Conservation (phyloP, 2,113 vertebrate species). For the Oreotragus oreotragus region DNA sequence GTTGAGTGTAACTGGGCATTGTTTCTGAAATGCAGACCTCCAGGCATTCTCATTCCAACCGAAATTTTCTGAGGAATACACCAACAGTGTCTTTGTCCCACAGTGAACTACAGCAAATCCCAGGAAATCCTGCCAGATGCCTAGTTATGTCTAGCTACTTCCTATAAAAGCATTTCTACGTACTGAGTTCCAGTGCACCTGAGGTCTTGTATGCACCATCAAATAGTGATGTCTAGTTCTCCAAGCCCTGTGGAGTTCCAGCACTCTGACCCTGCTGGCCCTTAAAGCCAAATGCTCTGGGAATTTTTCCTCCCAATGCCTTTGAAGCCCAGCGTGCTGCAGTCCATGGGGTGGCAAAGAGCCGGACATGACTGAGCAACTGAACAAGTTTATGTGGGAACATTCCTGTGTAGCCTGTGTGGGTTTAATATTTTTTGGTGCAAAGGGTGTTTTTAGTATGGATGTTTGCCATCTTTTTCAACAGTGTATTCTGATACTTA, state of each 20-base stretch:
- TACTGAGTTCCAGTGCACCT: background rate
- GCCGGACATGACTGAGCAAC: background rate
- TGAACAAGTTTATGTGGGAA: background rate
- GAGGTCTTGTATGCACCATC: background rate
- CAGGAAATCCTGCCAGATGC: background rate
- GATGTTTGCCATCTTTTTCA: background rate
- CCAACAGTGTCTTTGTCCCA: background rate
- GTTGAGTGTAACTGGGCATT: background rate
- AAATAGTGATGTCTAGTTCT: background rate
- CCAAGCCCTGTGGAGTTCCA: background rate
- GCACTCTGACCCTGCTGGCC: background rate
- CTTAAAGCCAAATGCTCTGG: background rate
- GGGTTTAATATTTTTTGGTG: background rate
- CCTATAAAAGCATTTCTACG: background rate
- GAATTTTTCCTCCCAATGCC: no score
- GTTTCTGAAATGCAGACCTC: background rate
- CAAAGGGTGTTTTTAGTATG: background rate
- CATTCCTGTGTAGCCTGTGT: background rate
- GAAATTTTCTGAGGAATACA: background rate
- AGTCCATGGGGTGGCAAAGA: no score
- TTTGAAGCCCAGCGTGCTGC: no score
- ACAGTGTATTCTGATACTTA: background rate
- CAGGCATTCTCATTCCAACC: background rate
- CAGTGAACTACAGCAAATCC: background rate
- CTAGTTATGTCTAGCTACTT: background rate